Conservation (phyloP, 2,797 vertebrate species). For the Girardinus metallicus region DNA sequence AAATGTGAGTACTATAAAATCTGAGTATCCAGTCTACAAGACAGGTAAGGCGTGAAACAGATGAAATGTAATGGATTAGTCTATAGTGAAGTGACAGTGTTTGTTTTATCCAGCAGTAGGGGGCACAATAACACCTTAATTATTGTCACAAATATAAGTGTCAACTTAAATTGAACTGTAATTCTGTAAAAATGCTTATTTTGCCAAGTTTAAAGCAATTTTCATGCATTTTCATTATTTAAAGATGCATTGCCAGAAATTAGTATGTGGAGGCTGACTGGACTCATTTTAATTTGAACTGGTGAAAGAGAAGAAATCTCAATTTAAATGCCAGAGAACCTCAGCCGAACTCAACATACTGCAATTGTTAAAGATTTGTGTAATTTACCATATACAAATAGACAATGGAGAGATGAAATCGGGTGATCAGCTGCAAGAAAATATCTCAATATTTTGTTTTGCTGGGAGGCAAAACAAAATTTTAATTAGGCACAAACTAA, state of each 20-base stretch:
- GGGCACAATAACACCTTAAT: conserved; percentile 53
- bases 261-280: no score
- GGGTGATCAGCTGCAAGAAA: neutral
- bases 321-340: neutral
- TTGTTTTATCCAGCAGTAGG: conserved; percentile 42
- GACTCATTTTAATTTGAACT: neutral
- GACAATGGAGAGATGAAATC: conserved; percentile 8
- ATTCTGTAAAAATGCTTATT: neutral
- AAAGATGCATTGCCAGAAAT: neutral
- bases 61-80: neutral
- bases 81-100: neutral
- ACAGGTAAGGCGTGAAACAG: neutral
- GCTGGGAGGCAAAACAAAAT: conserved; percentile 5
- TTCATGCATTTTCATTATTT: neutral
- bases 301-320: neutral
- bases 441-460: neutral
- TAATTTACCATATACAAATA: conserved; percentile 1
- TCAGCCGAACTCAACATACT: neutral
- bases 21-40: neutral
- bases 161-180: neutral
- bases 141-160: neutral
- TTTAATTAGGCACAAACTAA: conserved; percentile 16
- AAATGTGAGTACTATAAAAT: neutral
- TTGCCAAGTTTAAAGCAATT: neutral
- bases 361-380: no score